Conservation (phyloP, 2,888 invertebrate genomes). For the Drosophila neonasuta region DNA sequence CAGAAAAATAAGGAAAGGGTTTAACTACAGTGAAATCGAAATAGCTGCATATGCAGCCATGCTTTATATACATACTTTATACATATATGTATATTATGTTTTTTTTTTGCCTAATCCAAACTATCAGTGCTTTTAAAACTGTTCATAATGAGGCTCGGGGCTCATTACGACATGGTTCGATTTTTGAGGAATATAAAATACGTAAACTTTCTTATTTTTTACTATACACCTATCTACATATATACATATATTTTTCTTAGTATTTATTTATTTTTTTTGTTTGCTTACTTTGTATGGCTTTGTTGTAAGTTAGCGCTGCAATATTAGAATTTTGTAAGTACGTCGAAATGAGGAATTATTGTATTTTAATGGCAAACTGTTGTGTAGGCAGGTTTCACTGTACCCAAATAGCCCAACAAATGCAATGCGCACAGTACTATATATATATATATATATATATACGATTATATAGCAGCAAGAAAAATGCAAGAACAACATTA, state of each 20-base stretch:
- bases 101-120: constrained; percentile 1
- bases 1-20: background rate
- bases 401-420: constrained; percentile 17
- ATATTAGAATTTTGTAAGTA: constrained; percentile 31
- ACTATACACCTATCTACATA: background rate
- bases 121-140: constrained; percentile 1
- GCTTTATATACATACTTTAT: background rate
- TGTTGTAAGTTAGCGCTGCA: constrained; percentile 22
- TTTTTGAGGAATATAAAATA: constrained; percentile 9
- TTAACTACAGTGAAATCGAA: constrained; percentile 40
- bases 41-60: constrained; percentile 10
- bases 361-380: background rate
- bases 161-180: background rate
- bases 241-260: background rate
- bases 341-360: background rate
- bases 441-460: constrained; percentile 4
- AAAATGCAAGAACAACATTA: constrained; percentile 2
- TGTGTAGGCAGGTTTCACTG: constrained; percentile 31
- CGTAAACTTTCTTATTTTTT: constrained; percentile 9
- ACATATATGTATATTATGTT: background rate
- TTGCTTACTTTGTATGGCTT: constrained; percentile 8
- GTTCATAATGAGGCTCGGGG: constrained; percentile 5
- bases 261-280: constrained; percentile 7
- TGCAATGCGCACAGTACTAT: constrained; percentile 2
- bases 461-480: background rate